A percentile compares a stretch with the other conserved stretches of the same genome.
These are phyloP conservation scores for Beris morrisii DNA, from an alignment of 2,888 invertebrate genomes.

Conservation along the genomic window DNA sequence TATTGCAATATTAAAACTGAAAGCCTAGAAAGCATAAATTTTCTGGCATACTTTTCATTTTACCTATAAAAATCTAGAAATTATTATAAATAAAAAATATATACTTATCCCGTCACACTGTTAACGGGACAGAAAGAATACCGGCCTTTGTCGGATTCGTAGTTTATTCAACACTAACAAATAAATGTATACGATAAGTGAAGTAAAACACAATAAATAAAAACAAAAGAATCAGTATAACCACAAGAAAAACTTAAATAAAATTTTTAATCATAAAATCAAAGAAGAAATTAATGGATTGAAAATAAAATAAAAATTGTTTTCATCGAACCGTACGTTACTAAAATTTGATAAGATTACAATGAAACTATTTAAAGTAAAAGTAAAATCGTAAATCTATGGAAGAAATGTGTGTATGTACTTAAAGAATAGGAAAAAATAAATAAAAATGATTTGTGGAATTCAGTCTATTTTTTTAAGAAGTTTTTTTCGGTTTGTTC, in stretches of 20 bases:
- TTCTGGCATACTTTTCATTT: no score
- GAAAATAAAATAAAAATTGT: neutral
- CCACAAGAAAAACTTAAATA: neutral
- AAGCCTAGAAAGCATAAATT: no score
- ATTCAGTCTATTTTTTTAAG: neutral
- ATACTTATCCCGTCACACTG: no score
- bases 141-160: no score
- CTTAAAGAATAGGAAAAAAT: slow-evolving; percentile 7
- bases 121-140: no score
- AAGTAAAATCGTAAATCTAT: neutral
- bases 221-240: no score
- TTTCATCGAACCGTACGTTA: neutral
- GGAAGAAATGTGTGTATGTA: neutral
- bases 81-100: no score
- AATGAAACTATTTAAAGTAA: slow-evolving; percentile 15
- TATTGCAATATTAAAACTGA: slow-evolving; percentile 1
- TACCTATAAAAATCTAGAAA: no score
- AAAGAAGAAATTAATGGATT: neutral
- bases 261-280: neutral
- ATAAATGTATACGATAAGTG: slow-evolving; percentile 25
- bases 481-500: no score
- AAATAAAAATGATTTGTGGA: slow-evolving; percentile 13
- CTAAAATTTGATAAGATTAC: slow-evolving; percentile 23
- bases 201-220: slow-evolving; percentile 12
- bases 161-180: slow-evolving; percentile 5